Conservation (phyloP, 2,797 vertebrate genomes). For the Octomys mimax region DNA sequence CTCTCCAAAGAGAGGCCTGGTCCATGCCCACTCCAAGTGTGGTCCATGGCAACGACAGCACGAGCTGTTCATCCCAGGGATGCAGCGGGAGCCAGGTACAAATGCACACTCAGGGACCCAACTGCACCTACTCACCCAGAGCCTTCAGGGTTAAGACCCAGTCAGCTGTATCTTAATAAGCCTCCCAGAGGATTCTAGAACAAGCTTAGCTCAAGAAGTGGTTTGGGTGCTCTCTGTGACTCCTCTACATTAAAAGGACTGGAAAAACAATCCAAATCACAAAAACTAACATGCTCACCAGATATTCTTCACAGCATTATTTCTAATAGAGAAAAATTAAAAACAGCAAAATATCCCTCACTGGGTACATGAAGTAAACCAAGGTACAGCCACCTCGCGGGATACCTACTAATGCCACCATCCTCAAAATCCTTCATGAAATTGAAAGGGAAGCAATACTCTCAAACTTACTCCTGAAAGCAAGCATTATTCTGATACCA, state of each 20-base stretch:
- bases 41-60: rapidly evolving
- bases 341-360: neutral
- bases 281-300: conserved; percentile 22
- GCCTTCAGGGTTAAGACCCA: neutral
- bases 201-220: neutral
- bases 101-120: neutral
- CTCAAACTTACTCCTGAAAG: neutral
- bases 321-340: neutral
- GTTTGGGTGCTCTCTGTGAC: neutral
- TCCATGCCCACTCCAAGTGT: neutral
- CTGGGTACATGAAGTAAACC: neutral
- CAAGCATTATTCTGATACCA: neutral
- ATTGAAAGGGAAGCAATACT: neutral
- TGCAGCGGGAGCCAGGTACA: neutral
- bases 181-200: neutral
- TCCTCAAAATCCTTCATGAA: neutral
- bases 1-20: neutral
- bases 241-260: conserved; percentile 1
- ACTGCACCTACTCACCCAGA: neutral
- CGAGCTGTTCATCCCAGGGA: too few species aligned
- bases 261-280: neutral
- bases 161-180: neutral
- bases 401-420: neutral
- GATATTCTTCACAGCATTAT: neutral
- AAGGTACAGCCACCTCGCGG: neutral